Conservation (phyloP, 2,888 invertebrate genomes). For the Ophonus ardosiacus region DNA sequence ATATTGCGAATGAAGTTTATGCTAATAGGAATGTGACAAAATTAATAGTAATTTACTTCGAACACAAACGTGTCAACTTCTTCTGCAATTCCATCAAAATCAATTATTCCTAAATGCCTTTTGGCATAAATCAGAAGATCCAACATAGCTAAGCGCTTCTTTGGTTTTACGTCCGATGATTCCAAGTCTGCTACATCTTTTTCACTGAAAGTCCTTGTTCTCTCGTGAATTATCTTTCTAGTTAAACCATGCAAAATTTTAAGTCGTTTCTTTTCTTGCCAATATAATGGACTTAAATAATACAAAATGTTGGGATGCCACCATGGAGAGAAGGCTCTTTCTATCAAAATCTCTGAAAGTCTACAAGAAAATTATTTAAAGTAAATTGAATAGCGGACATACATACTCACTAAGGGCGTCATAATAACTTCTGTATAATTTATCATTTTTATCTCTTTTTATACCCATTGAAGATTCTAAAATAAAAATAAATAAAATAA, state of each 20-base stretch:
- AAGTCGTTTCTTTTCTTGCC: background rate
- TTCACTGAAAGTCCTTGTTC: slow-evolving; percentile 59
- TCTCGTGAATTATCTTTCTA: slow-evolving; percentile 27
- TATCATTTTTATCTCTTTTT: slow-evolving; percentile 76
- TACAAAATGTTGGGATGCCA: background rate
- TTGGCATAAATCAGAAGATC: slow-evolving; percentile 78
- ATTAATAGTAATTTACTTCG: slow-evolving; percentile 73
- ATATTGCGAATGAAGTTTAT: too few species aligned
- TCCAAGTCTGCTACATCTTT: background rate
- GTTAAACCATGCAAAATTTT: background rate
- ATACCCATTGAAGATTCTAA: slow-evolving; percentile 85
- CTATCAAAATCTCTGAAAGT: background rate
- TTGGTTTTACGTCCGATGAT: background rate
- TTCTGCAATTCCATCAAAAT: slow-evolving; percentile 78
- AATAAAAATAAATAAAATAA: slow-evolving; percentile 62
- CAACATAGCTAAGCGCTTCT: slow-evolving; percentile 78
- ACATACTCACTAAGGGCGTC: slow-evolving; percentile 74
- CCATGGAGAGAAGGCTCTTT: slow-evolving; percentile 1
- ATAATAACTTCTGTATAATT: slow-evolving; percentile 77
- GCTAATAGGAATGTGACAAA: too few species aligned
- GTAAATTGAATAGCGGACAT: background rate
- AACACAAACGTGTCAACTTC: slow-evolving; percentile 83
- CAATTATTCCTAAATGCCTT: slow-evolving; percentile 75
- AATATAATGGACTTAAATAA: background rate
- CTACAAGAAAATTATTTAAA: background rate